These are phyloP conservation scores for Odontocolon sp. DNA, from an alignment of 2,888 invertebrate species.

Conservation along the genomic window DNA sequence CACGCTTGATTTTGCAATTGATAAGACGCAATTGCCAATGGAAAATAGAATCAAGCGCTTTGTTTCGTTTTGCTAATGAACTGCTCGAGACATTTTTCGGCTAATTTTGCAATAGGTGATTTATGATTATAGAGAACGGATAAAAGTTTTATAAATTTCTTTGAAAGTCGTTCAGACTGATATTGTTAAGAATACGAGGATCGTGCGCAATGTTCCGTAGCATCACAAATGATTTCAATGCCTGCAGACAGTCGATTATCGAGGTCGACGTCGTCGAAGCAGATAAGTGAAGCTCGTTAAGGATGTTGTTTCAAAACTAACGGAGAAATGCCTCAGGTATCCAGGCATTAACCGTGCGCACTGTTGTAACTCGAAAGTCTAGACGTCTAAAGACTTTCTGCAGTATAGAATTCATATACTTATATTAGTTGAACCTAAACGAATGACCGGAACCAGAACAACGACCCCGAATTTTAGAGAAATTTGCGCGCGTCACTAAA, in stretches of 20 bases:
- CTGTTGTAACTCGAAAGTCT: neutral
- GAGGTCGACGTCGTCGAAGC: neutral
- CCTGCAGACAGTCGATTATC: conserved; percentile 19
- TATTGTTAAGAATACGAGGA: neutral
- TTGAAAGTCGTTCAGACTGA: neutral
- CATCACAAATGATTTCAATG: conserved; percentile 51
- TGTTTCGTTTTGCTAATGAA: neutral
- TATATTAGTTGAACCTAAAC: neutral
- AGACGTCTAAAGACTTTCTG: neutral
- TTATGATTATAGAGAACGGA: too few species aligned
- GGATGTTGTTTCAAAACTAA: conserved; percentile 47
- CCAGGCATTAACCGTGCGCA: neutral
- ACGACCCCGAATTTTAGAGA: neutral
- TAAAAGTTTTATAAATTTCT: neutral
- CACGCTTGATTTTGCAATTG: neutral
- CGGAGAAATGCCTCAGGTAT: conserved; percentile 18
- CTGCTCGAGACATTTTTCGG: neutral
- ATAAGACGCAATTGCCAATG: too few species aligned
- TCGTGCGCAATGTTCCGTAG: conserved; percentile 1
- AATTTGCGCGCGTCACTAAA: neutral
- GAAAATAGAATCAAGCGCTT: neutral
- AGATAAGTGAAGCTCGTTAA: conserved; percentile 47
- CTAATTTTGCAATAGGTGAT: too few species aligned
- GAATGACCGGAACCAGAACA: neutral
- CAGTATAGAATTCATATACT: neutral